Evolutionary conservation across 2,797 vertebrate species (phyloP).

Genomic region (Brachyrhaphis roseni): DNA sequence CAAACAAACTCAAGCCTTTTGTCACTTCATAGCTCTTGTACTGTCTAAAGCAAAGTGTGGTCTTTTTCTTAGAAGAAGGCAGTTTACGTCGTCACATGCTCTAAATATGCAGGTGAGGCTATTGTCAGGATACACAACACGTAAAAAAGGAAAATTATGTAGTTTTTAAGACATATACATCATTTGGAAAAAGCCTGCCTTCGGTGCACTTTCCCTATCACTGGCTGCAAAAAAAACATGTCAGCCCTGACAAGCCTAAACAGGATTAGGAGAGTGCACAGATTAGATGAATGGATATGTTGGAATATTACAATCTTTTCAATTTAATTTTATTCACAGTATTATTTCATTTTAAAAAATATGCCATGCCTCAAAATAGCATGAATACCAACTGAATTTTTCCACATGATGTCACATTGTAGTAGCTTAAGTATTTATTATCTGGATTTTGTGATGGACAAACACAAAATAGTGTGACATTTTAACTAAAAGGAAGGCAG

Average conservation of each 20-base stretch:
- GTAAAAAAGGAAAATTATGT: neutral
- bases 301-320: neutral
- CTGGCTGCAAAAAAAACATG: neutral
- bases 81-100: neutral
- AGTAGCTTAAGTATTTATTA: neutral
- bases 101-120: neutral
- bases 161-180: neutral
- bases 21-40: neutral
- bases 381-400: neutral
- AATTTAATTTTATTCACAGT: neutral
- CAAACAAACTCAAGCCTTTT: neutral
- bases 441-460: neutral
- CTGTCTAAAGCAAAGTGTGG: neutral
- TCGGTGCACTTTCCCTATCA: neutral
- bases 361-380: neutral
- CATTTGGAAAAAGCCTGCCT: neutral
- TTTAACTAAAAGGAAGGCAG: neutral
- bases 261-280: neutral
- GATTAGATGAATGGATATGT: neutral
- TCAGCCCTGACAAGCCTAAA: neutral
- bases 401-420: neutral
- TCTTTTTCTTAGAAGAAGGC: neutral
- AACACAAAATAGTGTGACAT: neutral
- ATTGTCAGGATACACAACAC: neutral
- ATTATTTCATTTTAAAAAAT: neutral